Base-by-base conservation (phyloP, 2,888 invertebrate species). In the Brachyptera putata region DNA sequence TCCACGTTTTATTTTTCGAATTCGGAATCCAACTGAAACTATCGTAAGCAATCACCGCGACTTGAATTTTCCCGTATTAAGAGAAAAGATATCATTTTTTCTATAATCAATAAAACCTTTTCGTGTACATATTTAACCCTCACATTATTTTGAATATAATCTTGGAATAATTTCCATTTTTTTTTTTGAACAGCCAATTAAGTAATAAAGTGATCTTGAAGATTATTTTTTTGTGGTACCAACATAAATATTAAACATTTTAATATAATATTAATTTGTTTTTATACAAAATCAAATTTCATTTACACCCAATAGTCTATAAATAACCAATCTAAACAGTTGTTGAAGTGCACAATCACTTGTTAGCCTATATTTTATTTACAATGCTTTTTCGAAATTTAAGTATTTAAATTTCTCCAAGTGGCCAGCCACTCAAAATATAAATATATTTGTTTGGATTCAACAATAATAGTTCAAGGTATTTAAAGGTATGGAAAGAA, bases 351-450 rank as follows among this genome's bases (percentile, higher is more conserved):
- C 53, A 53, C 36, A 16, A 53, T 53, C 53, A 14, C 3, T 50
- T 43, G 43, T 43, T 21, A 53, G 53, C 53, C 53, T 53, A 53
- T 14, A 18, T 4, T 43, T 43, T 43, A 18, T 36, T 36, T 22
- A 53, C 53, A 21, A 16, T 53, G 21, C 37, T 36, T 61, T 61
- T 50, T n/a, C n/a, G n/a, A 24, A 37, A 49, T 24, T 34, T 60
- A 36, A 60, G n/a, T n/a, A n/a, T n/a, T n/a, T n/a, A n/a, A n/a
- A n/a, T n/a, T n/a, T n/a, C n/a, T n/a, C 11, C 30, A 49, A 57
- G 60, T 61, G 60, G 60, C 60, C 49, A 49, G 60, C 60, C 60
- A 61, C 60, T 24, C 49, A 39, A 57, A 57, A 61, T 55, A 55
- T 22, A 46, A 43, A 56, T 24, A 57, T 41, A 56, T 60, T 56